Percentiles rank a stretch among this genome's conserved stretches.
Evolutionary conservation across 2,113 vertebrate species (phyloP).

Genomic region (Seriola quinqueradiata): DNA sequence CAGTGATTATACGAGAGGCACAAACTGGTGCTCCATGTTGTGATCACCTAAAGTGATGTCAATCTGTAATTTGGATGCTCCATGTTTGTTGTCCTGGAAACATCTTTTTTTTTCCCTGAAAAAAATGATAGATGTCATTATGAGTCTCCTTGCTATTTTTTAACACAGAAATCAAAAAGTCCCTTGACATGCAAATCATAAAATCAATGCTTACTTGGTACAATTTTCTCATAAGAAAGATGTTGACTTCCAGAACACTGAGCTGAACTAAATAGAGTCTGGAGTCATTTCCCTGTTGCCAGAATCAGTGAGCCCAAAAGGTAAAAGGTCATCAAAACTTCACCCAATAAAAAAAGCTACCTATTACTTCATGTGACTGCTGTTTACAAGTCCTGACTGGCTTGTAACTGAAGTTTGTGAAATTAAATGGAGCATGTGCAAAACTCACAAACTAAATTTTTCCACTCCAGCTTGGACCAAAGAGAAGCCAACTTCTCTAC

Average conservation of each 20-base stretch:
- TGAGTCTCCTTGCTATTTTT: neutral
- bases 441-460: constrained; percentile 23
- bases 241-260: neutral
- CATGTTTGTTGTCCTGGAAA: constrained; percentile 3
- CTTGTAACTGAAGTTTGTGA: constrained; percentile 30
- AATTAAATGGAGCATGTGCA: constrained; percentile 18
- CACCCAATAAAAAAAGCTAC: constrained; percentile 29
- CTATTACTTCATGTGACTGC: constrained; percentile 26
- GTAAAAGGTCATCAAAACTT: constrained; percentile 33
- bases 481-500: constrained; percentile 25
- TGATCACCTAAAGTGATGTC: neutral
- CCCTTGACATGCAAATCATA: neutral
- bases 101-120: neutral
- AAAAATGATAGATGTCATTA: neutral
- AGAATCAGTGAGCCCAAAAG: constrained; percentile 7
- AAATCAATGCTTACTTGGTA: neutral
- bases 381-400: constrained; percentile 23
- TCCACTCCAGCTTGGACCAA: constrained; percentile 26
- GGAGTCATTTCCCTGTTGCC: neutral
- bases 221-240: neutral
- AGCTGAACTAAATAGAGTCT: neutral
- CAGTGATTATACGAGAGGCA: constrained; percentile 18
- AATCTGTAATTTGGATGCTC: neutral
- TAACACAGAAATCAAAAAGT: neutral
- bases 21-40: neutral